Base-by-base conservation (phyloP, 1,140 invertebrate genomes). In the Pseudobourletiella spinata region DNA sequence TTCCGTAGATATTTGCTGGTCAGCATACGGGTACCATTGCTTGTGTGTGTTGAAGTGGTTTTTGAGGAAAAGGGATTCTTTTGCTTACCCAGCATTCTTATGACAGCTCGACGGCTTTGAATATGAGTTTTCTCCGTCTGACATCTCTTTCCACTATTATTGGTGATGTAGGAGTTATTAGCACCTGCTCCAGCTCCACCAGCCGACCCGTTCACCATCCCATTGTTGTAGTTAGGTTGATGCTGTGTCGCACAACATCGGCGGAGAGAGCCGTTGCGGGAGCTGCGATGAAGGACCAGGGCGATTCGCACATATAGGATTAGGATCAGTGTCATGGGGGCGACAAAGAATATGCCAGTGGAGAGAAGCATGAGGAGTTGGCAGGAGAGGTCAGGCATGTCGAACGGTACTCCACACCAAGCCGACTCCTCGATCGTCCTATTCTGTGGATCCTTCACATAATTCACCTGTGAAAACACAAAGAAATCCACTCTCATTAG, bases 11-110 rank as follows among this genome's bases (percentile, higher is more conserved):
- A n/a, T n/a, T n/a, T n/a, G n/a, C n/a, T n/a, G n/a, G n/a, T n/a
- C n/a, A n/a, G n/a, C n/a, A n/a, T n/a, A n/a, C n/a, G n/a, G n/a
- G n/a, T n/a, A n/a, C n/a, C n/a, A n/a, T n/a, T n/a, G n/a, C n/a
- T n/a, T n/a, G n/a, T n/a, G n/a, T n/a, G n/a, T n/a, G n/a, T n/a
- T n/a, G n/a, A n/a, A n/a, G n/a, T n/a, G n/a, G n/a, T n/a, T n/a
- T n/a, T n/a, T n/a, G n/a, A n/a, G n/a, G n/a, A 26, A 35, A 30
- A 18, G 25, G 55, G 15, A 18, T 48, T 48, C 22, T 52, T 26
- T 52, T 18, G 18, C 79, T 81, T 77, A 91, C 88, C 84, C 51
- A 91, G 77, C 88, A 91, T 90, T 68, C 85, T 79, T 63, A 90
- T 84, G 32, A 90, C 85, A 51, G 84, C 82, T 73, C 82, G 85